Evolutionary conservation across 2,113 vertebrate species (phyloP).

Genomic region (Oreocharis arfaki): DNA sequence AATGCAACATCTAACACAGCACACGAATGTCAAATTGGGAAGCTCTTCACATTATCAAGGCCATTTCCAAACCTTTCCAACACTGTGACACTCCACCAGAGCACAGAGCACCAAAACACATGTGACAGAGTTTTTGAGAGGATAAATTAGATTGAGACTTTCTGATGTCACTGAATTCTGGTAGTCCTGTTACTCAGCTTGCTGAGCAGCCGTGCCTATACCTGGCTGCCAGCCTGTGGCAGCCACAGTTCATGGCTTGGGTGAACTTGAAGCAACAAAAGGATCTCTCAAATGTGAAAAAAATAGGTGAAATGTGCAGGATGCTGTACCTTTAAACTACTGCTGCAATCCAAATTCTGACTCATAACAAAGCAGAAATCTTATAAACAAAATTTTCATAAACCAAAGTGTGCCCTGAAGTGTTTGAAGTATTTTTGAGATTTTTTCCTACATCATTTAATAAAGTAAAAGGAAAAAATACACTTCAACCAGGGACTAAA

Average conservation of each 20-base stretch:
- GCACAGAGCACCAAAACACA: not conserved
- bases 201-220: not conserved
- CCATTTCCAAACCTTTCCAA: not conserved
- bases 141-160: not conserved
- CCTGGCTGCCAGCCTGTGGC: not conserved
- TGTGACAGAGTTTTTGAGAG: not conserved
- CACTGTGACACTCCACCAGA: not conserved
- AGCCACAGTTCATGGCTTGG: not conserved
- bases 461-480: not conserved
- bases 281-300: not conserved
- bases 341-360: not conserved
- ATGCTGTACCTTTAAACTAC: not conserved
- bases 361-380: not conserved
- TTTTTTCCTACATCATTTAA: not conserved
- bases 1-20: not conserved
- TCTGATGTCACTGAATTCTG: not conserved
- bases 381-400: not conserved
- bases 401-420: not conserved
- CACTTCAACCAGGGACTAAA: not conserved
- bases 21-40: not conserved
- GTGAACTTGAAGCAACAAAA: not conserved
- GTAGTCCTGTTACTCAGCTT: not conserved
- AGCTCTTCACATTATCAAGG: not conserved
- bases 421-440: not conserved
- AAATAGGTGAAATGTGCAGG: not conserved